Evolutionary conservation across 2,113 vertebrate species (phyloP).

Genomic region (Porphyrio hochstetteri): DNA sequence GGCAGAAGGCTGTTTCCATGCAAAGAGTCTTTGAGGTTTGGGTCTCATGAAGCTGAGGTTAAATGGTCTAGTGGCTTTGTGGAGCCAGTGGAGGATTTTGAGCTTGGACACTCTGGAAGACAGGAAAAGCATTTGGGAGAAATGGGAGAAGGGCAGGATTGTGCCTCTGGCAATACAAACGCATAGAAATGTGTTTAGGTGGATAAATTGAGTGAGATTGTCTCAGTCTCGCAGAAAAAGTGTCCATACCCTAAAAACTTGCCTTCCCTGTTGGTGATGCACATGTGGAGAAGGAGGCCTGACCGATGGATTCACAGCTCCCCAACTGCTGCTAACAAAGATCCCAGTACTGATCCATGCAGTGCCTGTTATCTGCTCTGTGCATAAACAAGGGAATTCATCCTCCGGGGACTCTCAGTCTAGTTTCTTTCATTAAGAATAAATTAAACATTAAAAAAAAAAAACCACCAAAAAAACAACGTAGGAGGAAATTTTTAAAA

Average conservation of each 20-base stretch:
- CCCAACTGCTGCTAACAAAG: not conserved
- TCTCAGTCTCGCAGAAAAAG: not conserved
- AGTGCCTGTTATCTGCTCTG: not conserved
- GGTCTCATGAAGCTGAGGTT: not conserved
- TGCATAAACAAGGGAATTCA: slow-evolving; percentile 29
- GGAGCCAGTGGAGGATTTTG: not conserved
- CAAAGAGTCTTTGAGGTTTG: not conserved
- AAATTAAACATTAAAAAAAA: slow-evolving; percentile 26
- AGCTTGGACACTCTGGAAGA: not conserved
- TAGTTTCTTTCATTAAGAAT: slow-evolving; percentile 43
- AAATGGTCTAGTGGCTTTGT: not conserved
- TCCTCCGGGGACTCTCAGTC: not conserved
- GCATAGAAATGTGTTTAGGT: not conserved
- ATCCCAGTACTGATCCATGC: not conserved
- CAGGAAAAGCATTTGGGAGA: not conserved
- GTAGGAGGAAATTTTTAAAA: not conserved
- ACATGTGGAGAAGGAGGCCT: rapidly evolving
- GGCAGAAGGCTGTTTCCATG: not conserved
- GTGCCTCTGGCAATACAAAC: not conserved
- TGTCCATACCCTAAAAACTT: not conserved
- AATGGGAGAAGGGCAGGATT: not conserved
- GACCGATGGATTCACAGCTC: not conserved
- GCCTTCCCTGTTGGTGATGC: not conserved
- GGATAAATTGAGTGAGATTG: not conserved
- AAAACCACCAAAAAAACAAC: not conserved